Evolutionary conservation across 2,888 invertebrate species (phyloP).

Genomic region (Tinea semifulvella): DNA sequence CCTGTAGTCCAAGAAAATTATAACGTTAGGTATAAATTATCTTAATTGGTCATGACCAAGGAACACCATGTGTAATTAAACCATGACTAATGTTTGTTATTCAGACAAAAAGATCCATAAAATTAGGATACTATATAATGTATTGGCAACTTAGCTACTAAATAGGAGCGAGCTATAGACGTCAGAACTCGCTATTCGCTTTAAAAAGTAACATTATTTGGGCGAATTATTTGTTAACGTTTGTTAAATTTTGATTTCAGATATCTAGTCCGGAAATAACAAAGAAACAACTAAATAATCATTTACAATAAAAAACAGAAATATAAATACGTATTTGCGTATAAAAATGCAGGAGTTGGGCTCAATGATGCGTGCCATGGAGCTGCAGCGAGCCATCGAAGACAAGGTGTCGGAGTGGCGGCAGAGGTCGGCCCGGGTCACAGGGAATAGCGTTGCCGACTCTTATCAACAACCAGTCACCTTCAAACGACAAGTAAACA

Average conservation of each 20-base stretch:
- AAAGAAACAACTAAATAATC: too few relatives aligned
- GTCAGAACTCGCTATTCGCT: too few relatives aligned
- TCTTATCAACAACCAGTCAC: constrained; percentile 63
- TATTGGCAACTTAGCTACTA: too few relatives aligned
- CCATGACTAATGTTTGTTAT: constrained; percentile 2
- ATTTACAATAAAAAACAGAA: too few relatives aligned
- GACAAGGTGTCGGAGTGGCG: constrained; percentile 63
- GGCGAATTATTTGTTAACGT: too few relatives aligned
- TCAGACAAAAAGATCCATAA: too few relatives aligned
- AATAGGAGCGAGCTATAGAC: too few relatives aligned
- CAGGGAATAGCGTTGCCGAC: constrained; percentile 46
- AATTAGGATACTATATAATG: too few relatives aligned
- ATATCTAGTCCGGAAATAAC: not conserved
- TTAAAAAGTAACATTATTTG: too few relatives aligned
- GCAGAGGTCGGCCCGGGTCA: constrained; percentile 60
- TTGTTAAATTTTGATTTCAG: constrained; percentile 6
- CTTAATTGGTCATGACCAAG: constrained; percentile 5
- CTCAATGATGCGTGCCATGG: constrained; percentile 59
- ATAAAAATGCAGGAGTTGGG: constrained; percentile 53
- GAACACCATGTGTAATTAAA: constrained; percentile 4
- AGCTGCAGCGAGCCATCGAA: constrained; percentile 58
- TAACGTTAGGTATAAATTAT: not conserved
- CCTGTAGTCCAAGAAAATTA: not conserved
- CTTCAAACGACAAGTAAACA: constrained; percentile 59
- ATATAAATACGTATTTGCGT: not conserved